Evolutionary conservation across 2,888 invertebrate genomes (phyloP), one percentile per base, ranked within the genome.

Genomic region (Pyrochroa serraticornis): DNA sequence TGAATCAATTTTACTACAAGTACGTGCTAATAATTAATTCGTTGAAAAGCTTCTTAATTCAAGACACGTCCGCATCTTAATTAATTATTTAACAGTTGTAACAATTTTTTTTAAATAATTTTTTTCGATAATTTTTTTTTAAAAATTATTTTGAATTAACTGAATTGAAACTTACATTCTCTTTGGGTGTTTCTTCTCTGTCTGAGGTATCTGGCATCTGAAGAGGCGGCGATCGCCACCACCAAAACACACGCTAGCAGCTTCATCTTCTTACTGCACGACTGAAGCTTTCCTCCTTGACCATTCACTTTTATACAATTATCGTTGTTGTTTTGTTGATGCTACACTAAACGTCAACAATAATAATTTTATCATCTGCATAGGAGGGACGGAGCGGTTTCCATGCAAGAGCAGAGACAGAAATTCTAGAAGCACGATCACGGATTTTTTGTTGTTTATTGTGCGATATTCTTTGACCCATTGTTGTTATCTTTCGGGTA

Each of bases 121-220:
- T 22, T 22, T 22, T 22, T 22, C 22, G 5, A 22, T 22, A 22
- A 22, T 22, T 3, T 22, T 22, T 22, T 22, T 22, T 3, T 5
- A 12, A 9, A 44, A 57, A 33, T 35, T 13, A 34, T 22, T 5
- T 3, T 14, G 31, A 30, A 12, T 30, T 8, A 7, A 37, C 30
- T 33, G 7, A 14, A 46, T 36, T 5, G 12, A 31, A 10, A 63
- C 67, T 67, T 54, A 67, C 67, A 67, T 53, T 65, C 65, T 53
- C 65, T 60, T 36, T 46, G 46, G 8, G 61, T 54, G 46, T 47
- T 65, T 61, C 64, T 48, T 14, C 57, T 22, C 2, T 3, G 22
- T 5, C 22, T 2, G 22, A 22, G 5, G 5, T 22, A 22, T 22
- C 22, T 22, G 50, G 33, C 44, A 55, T 41, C 65, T 50, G 32